Percentiles rank a stretch among this genome's conserved stretches.
phyloP scores from a whole-genome alignment of 2,113 vertebrate species.

The Cinclus mexicanus region DNA sequence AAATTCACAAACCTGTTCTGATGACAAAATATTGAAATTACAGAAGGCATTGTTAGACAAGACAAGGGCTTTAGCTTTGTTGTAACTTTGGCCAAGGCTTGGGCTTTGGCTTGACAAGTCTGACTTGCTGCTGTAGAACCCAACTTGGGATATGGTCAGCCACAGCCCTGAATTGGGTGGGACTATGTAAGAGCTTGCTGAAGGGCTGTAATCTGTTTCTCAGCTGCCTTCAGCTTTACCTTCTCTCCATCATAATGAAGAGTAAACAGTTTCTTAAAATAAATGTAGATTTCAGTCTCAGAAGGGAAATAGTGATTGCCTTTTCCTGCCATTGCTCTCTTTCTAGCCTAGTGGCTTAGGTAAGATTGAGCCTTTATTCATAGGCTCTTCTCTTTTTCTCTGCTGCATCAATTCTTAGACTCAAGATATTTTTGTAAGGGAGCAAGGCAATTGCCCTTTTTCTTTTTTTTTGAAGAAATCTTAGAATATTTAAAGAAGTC shows the following conservation, averaged over 20 bases:
- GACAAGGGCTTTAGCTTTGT: background rate
- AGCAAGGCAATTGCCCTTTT: background rate
- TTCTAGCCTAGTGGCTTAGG: background rate
- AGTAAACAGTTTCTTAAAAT: background rate
- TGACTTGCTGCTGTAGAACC: background rate
- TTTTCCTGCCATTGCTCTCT: background rate
- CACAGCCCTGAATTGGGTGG: background rate
- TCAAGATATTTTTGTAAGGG: background rate
- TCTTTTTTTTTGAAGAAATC: background rate
- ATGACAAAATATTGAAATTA: background rate
- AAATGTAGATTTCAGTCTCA: background rate
- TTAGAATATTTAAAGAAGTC: background rate
- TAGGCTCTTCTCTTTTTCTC: background rate
- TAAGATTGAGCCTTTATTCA: background rate
- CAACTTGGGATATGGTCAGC: background rate
- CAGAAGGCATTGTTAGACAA: background rate
- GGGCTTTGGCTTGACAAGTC: background rate
- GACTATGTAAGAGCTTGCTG: background rate
- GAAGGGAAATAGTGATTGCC: background rate
- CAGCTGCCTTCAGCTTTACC: background rate
- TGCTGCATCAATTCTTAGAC: background rate
- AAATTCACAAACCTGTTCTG: background rate
- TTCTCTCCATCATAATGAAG: background rate
- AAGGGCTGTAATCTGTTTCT: background rate
- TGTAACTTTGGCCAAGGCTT: background rate